Evolutionary conservation across 2,113 vertebrate genomes (phyloP).

Genomic region (Campylorhamphus procurvoides): DNA sequence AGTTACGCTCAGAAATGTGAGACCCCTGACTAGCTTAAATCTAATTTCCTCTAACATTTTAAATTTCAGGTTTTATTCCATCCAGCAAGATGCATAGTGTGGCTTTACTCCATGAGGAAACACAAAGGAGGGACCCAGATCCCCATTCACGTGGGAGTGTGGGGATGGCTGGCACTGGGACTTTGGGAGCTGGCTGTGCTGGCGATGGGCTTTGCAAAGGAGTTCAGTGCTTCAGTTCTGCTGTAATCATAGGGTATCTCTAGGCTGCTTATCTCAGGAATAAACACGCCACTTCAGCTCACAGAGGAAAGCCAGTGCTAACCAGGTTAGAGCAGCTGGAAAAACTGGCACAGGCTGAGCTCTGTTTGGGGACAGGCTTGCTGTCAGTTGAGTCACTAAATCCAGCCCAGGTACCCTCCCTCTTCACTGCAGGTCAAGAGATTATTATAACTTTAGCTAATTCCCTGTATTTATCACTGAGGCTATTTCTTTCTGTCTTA

Average conservation of each 20-base stretch:
- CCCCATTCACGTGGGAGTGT: accelerated
- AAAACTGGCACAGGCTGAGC: not conserved
- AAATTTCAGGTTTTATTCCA: not conserved
- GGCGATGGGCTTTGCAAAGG: not conserved
- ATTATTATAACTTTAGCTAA: not conserved
- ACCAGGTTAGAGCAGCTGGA: not conserved
- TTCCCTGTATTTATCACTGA: not conserved
- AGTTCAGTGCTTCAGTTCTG: not conserved
- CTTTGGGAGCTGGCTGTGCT: not conserved
- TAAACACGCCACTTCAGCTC: not conserved
- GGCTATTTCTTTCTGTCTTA: not conserved
- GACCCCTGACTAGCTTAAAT: not conserved
- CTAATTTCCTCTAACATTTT: not conserved
- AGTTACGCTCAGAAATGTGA: not conserved
- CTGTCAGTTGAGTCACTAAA: not conserved
- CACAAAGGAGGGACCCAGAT: accelerated
- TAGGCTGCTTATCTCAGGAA: not conserved
- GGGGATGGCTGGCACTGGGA: not conserved
- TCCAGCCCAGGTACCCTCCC: not conserved
- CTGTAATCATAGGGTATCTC: not conserved
- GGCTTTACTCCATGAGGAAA: accelerated
- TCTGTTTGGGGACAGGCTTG: not conserved
- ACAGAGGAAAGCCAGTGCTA: not conserved
- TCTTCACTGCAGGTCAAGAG: not conserved
- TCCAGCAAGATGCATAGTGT: not conserved